Base-by-base conservation (phyloP, 2,888 invertebrate species). In the Lycocerus yunnanus region DNA sequence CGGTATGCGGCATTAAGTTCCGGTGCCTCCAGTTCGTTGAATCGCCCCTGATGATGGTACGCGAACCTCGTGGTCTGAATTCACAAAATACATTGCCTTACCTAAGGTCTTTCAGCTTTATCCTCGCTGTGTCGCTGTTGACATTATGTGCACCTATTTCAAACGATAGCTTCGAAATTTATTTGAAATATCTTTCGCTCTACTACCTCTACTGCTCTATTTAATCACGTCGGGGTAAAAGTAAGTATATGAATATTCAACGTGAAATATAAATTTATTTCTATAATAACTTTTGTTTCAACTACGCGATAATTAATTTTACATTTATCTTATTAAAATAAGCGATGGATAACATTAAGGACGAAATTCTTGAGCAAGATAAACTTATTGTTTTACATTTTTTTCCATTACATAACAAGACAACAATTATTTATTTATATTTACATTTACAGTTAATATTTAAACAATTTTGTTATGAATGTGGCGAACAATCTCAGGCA, bases 41-140 rank as follows among this genome's bases (percentile, higher is more conserved):
- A 78, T 77, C 80, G 79, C 43, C 79, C 82, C 80, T 82, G 82
- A 81, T 80, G 81, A 81, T 79, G 79, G 80, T 77, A 77, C 71
- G 71, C 67, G 72, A 77, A 69, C 78, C 79, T 73, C 78, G 78
- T 76, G 80, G 58, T 72, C 68, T 80, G 82, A 82, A 83, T 82
- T 81, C 78, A 78, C 79, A 82, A 83, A 80, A 77, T 71, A 59
- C 69, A 20, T 43, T 43, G 43, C 43, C 43, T 43, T 43, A 43
- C 43, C 43, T 43, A 43, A 43, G 27, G 43, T 43, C 43, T 43
- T 43, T 14, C 58, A 67, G 27, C 61, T 43, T 59, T 24, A 21
- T 43, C 68, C 15, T 68, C 14, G n/a, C 20, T 18, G 15, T 16
- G 20, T n/a, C 61, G 20, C n/a, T 18, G 18, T 63, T n/a, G 15